These are phyloP conservation scores for Serranus cabrilla DNA, from an alignment of 2,797 vertebrate genomes.

Conservation along the genomic window DNA sequence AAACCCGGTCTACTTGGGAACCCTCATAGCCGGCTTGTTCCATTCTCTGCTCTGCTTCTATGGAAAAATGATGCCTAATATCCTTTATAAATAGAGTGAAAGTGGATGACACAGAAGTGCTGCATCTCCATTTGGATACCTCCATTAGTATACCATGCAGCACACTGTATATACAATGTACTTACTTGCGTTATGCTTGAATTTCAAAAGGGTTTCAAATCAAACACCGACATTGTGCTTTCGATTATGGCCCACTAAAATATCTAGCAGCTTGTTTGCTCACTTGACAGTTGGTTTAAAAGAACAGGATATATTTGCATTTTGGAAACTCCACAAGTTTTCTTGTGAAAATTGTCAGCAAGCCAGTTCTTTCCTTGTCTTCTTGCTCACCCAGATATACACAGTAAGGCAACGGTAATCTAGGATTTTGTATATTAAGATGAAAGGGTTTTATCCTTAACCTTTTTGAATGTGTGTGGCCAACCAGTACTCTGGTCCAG, in stretches of 20 bases:
- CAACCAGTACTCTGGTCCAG: conserved; percentile 76
- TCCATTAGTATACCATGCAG: too few species aligned
- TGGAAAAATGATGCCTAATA: conserved; percentile 86
- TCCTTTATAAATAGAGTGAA: conserved; percentile 78
- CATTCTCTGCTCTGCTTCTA: conserved; percentile 87
- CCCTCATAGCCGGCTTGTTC: conserved; percentile 83
- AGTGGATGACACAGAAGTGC: background rate
- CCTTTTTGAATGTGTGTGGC: conserved; percentile 79
- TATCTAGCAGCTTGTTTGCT: too few species aligned
- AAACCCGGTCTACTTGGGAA: conserved; percentile 89
- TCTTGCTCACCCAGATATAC: background rate
- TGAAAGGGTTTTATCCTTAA: conserved; percentile 75
- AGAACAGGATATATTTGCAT: background rate
- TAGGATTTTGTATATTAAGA: background rate
- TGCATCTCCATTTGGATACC: too few species aligned
- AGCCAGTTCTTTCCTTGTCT: background rate
- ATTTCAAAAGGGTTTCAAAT: too few species aligned
- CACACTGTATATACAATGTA: too few species aligned
- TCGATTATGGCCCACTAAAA: too few species aligned
- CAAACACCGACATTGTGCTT: too few species aligned
- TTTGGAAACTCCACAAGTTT: background rate
- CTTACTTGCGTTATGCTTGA: too few species aligned
- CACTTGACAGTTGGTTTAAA: too few species aligned
- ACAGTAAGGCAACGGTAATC: background rate
- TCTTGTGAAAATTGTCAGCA: background rate